phyloP scores from a whole-genome alignment of 2,888 invertebrate species.

The Chaetogeoica ovagalla region DNA sequence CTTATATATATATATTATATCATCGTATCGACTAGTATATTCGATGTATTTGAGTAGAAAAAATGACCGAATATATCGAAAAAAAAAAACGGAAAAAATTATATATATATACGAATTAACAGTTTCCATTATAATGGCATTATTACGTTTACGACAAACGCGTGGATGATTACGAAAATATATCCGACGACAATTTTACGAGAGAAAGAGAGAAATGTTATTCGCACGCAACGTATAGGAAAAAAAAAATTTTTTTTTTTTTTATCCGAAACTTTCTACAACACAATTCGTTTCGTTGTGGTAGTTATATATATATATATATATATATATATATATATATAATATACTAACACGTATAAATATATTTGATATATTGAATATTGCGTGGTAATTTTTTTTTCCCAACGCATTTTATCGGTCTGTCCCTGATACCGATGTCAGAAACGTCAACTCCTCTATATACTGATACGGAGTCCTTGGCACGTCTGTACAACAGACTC shows the following conservation, averaged over 20 bases:
- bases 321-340: neutral
- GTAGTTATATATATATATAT: neutral
- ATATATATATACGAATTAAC: too few relatives aligned
- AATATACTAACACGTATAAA: too few relatives aligned
- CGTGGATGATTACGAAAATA: neutral
- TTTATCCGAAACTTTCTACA: slow-evolving; percentile 16
- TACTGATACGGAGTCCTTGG: slow-evolving; percentile 50
- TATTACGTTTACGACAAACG: neutral
- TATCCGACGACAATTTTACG: neutral
- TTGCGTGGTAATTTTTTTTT: neutral
- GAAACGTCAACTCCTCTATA: slow-evolving; percentile 44
- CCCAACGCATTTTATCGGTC: slow-evolving; percentile 40
- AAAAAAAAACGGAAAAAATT: too few relatives aligned
- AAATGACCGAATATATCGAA: too few relatives aligned
- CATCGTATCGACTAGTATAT: too few relatives aligned
- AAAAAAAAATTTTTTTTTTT: too few relatives aligned
- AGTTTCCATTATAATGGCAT: neutral
- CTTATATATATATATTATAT: too few relatives aligned
- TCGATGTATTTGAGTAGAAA: too few relatives aligned
- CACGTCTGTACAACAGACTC: slow-evolving; percentile 46
- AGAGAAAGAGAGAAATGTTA: neutral
- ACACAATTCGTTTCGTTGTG: slow-evolving; percentile 22
- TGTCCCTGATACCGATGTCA: slow-evolving; percentile 48
- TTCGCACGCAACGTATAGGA: neutral
- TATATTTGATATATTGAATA: neutral